Percentiles rank a stretch among this genome's conserved stretches.
phyloP scores from a whole-genome alignment of 2,888 invertebrate species.

The Brachynemurus nebulosus region DNA sequence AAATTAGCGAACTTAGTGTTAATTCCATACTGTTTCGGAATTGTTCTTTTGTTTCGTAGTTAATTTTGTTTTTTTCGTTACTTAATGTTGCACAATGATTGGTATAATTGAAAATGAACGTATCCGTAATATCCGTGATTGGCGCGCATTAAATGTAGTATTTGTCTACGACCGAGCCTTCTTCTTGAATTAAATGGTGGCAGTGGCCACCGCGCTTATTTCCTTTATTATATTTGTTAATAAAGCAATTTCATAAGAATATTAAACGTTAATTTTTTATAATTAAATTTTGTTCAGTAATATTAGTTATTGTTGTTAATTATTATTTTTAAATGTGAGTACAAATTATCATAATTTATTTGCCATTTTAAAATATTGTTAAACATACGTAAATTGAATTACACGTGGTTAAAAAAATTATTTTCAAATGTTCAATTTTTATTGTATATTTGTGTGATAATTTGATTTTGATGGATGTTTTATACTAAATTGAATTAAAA shows the following conservation, averaged over 20 bases:
- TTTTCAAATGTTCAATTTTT: too few species aligned
- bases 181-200: constrained; percentile 9
- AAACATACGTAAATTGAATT: constrained; percentile 2
- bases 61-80: too few species aligned
- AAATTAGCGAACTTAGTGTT: too few species aligned
- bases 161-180: constrained; percentile 7
- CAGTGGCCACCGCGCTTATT: constrained; percentile 7
- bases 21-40: too few species aligned
- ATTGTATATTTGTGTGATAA: too few species aligned
- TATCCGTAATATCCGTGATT: constrained; percentile 9
- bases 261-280: not conserved
- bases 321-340: constrained; percentile 10
- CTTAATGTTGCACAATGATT: too few species aligned
- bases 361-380: not conserved
- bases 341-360: constrained; percentile 2
- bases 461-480: too few species aligned
- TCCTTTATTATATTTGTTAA: constrained; percentile 3
- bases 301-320: constrained; percentile 5
- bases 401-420: constrained; percentile 10
- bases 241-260: not conserved
- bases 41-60: too few species aligned
- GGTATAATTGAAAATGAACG: too few species aligned
- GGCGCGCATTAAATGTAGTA: constrained; percentile 10
- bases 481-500: too few species aligned
- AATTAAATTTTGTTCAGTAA: constrained; percentile 3